Conservation (phyloP, 1,140 invertebrate genomes). For the Rhizoglyphus robini region DNA sequence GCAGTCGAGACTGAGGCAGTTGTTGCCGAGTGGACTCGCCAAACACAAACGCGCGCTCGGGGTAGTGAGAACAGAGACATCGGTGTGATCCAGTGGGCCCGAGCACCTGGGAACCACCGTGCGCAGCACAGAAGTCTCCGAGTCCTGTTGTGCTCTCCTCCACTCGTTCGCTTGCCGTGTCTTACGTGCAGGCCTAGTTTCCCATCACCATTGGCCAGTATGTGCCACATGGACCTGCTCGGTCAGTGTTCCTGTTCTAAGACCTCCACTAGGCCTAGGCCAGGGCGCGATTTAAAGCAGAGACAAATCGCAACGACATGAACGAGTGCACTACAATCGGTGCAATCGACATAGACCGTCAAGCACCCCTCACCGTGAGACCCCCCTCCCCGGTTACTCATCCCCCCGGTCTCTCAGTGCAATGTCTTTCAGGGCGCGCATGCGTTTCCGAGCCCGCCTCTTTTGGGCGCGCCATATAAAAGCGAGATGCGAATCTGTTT, state of each 20-base stretch:
- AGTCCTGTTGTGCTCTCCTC: no score
- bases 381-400: neutral
- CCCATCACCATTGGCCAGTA: no score
- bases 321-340: no score
- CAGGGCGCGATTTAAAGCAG: neutral
- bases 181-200: no score
- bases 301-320: no score
- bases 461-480: neutral
- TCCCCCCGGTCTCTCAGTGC: neutral
- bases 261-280: no score
- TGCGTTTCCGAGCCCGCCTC: neutral
- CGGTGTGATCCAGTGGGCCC: neutral
- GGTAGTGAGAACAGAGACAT: neutral
- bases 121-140: neutral
- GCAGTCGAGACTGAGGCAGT: neutral
- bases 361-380: neutral
- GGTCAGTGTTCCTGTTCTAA: no score
- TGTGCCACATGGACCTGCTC: no score
- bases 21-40: neutral
- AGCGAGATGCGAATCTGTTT: no score
- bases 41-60: neutral
- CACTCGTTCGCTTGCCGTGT: no score
- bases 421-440: neutral
- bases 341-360: neutral
- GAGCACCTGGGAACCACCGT: neutral